phyloP scores from a whole-genome alignment of 2,888 invertebrate species.

The Periphyllus acericola region DNA sequence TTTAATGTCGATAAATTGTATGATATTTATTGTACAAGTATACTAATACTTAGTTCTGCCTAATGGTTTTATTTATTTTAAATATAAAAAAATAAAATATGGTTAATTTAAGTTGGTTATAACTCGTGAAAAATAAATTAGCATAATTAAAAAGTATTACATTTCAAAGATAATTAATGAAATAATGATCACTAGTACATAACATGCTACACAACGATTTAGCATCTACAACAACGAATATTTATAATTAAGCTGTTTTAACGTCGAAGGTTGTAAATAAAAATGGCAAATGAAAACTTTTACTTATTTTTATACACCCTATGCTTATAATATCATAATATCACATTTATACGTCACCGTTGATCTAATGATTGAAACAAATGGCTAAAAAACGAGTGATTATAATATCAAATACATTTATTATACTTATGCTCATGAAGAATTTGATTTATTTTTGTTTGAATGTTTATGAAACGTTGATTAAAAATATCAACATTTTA shows the following conservation, averaged over 20 bases:
- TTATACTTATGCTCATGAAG: background rate
- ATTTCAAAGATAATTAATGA: constrained; percentile 13
- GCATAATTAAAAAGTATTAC: background rate
- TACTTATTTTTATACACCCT: background rate
- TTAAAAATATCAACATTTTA: too few species aligned
- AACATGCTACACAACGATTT: background rate
- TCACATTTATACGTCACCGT: background rate
- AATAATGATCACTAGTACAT: background rate
- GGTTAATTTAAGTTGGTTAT: background rate
- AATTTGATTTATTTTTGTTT: background rate
- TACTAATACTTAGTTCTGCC: background rate
- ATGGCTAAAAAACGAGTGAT: background rate
- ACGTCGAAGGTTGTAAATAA: background rate
- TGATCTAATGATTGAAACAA: background rate
- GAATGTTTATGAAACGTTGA: background rate
- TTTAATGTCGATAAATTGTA: background rate
- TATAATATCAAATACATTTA: too few species aligned
- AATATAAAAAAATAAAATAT: background rate
- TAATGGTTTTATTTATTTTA: background rate
- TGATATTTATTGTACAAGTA: background rate
- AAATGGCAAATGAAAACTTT: background rate
- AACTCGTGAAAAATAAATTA: background rate
- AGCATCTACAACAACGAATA: background rate
- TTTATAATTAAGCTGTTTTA: constrained; percentile 9
- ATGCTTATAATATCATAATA: too few species aligned